Evolutionary conservation across 2,888 invertebrate species (phyloP).

Genomic region (Mythimna pallens): DNA sequence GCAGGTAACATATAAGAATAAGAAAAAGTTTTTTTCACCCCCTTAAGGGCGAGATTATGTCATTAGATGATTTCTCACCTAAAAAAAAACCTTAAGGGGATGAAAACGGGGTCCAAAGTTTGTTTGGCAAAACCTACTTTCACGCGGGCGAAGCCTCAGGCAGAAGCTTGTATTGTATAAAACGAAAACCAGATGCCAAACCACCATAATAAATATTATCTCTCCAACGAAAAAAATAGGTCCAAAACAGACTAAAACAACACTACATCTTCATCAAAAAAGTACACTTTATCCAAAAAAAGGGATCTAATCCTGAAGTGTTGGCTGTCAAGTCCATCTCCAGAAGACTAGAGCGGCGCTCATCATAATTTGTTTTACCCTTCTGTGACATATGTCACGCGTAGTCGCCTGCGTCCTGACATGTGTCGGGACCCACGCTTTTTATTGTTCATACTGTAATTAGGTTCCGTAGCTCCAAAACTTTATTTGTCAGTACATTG

Average conservation of each 20-base stretch:
- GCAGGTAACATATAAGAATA: too few species aligned
- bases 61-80: too few species aligned
- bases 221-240: conserved; percentile 4
- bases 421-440: conserved; percentile 40
- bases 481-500: conserved; percentile 27
- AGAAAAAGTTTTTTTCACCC: too few species aligned
- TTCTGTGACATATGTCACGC: conserved; percentile 53
- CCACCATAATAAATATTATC: conserved; percentile 1
- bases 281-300: conserved; percentile 32
- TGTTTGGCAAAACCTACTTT: too few species aligned
- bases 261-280: conserved; percentile 37
- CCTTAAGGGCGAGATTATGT: too few species aligned
- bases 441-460: conserved; percentile 49
- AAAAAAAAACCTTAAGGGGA: too few species aligned
- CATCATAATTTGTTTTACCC: conserved; percentile 62
- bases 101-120: too few species aligned
- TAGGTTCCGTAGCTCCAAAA: conserved; percentile 22
- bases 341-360: conserved; percentile 33
- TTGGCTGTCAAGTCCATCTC: conserved; percentile 34
- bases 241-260: background rate
- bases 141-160: too few species aligned
- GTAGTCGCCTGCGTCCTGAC: conserved; percentile 40
- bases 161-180: too few species aligned
- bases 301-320: conserved; percentile 34
- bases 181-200: background rate